These are phyloP conservation scores for Tinea pellionella DNA, from an alignment of 2,888 invertebrate genomes.

Conservation along the genomic window DNA sequence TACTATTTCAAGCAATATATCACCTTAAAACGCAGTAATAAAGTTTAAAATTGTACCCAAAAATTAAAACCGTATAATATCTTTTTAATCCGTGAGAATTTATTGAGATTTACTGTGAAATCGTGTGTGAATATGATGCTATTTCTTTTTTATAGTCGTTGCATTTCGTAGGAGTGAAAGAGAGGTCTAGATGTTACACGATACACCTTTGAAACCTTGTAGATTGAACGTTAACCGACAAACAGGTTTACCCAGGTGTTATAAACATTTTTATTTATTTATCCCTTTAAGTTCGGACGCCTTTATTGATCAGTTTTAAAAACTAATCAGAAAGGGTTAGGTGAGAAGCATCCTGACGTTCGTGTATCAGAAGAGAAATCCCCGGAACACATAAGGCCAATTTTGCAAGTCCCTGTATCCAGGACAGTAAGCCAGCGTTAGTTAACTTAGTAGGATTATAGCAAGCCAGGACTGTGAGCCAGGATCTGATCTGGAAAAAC, in stretches of 20 bases:
- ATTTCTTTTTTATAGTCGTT: constrained; percentile 27
- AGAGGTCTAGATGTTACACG: constrained; percentile 23
- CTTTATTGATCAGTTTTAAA: too few species aligned
- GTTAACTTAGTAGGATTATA: too few species aligned
- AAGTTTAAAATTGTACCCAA: not conserved
- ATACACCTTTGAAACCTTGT: not conserved
- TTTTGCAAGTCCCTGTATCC: too few species aligned
- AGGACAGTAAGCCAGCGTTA: too few species aligned
- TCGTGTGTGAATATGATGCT: constrained; percentile 28
- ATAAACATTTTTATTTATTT: constrained; percentile 32
- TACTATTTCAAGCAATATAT: not conserved
- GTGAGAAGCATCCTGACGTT: too few species aligned
- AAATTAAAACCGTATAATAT: not conserved
- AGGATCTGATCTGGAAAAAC: too few species aligned
- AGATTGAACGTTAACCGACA: constrained; percentile 40
- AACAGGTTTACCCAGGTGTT: constrained; percentile 50
- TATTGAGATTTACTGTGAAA: constrained; percentile 37
- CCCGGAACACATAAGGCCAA: too few species aligned
- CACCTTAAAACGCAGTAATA: not conserved
- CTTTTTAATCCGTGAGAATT: constrained; percentile 12
- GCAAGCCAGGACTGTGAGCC: too few species aligned
- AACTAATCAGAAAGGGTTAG: too few species aligned
- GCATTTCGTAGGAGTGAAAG: constrained; percentile 25
- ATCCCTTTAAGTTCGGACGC: too few species aligned
- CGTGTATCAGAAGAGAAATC: too few species aligned